These are phyloP conservation scores for Apamea sordens DNA, from an alignment of 2,888 invertebrate species.

Conservation along the genomic window DNA sequence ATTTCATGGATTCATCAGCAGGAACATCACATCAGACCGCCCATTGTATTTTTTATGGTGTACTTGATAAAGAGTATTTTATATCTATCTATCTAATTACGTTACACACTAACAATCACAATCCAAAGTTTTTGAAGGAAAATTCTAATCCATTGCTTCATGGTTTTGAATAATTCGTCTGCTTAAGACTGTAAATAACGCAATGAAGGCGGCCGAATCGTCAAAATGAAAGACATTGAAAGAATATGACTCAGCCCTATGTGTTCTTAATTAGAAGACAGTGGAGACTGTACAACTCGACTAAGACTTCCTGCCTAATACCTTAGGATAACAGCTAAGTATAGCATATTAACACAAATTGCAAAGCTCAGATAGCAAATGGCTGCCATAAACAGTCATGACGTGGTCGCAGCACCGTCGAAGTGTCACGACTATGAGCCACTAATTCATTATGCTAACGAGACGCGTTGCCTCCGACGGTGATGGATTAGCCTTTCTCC, in stretches of 20 bases:
- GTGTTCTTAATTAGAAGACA: background rate
- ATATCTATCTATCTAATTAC: background rate
- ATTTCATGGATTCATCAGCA: background rate
- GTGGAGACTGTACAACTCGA: background rate
- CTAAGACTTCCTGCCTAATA: background rate
- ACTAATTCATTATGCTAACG: conserved; percentile 89
- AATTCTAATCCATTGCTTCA: background rate
- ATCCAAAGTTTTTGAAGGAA: background rate
- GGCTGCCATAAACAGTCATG: conserved; percentile 55
- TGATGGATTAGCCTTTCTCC: conserved; percentile 84
- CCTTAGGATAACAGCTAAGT: conserved; percentile 6
- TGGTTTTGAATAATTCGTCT: background rate
- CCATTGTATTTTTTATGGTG: too few species aligned
- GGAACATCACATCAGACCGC: too few species aligned
- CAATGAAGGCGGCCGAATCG: background rate
- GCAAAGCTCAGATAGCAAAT: conserved; percentile 52
- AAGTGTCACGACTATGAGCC: conserved; percentile 65
- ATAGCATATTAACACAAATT: conserved; percentile 39
- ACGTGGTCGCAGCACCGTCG: conserved; percentile 51
- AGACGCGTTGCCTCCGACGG: conserved; percentile 85
- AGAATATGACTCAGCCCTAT: too few species aligned
- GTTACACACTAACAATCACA: background rate
- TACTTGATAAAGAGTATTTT: too few species aligned
- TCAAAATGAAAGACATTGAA: background rate
- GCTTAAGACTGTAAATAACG: background rate